Percentiles rank a stretch among this genome's conserved stretches.
phyloP scores from a whole-genome alignment of 1,140 invertebrate genomes.

The Nixonia krombeini region DNA sequence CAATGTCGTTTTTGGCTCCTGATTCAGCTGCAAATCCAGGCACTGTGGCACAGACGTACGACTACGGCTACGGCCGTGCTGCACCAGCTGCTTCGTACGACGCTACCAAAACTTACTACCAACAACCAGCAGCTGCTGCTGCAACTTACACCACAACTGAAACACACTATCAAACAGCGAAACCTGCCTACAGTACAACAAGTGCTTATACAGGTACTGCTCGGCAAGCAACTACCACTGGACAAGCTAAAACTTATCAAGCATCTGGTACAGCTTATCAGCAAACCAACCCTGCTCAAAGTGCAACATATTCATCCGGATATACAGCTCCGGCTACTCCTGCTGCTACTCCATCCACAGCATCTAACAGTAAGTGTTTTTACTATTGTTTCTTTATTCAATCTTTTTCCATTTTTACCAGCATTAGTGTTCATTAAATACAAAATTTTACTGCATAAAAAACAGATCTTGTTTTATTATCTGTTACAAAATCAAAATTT shows the following conservation, averaged over 20 bases:
- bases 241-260: conserved; percentile 72
- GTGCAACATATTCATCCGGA: conserved; percentile 66
- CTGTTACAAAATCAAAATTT: too few species aligned
- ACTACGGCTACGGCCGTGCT: conserved; percentile 79
- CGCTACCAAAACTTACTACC: conserved; percentile 78
- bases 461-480: too few species aligned
- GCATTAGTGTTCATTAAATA: too few species aligned
- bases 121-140: conserved; percentile 78
- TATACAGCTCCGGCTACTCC: conserved; percentile 75
- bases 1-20: conserved; percentile 39
- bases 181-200: conserved; percentile 77
- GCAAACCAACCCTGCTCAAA: conserved; percentile 67
- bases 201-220: conserved; percentile 77
- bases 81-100: conserved; percentile 76
- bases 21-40: conserved; percentile 73
- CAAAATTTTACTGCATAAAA: too few species aligned
- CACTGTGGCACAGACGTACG: conserved; percentile 76
- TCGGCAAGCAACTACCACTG: conserved; percentile 73
- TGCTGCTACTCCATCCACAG: conserved; percentile 72
- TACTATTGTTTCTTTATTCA: too few species aligned
- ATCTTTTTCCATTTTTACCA: too few species aligned
- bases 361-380: conserved; percentile 68
- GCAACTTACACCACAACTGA: conserved; percentile 79
- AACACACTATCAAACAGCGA: conserved; percentile 75
- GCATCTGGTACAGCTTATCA: conserved; percentile 68